These are phyloP conservation scores for Drosophila flavopinicola DNA, from an alignment of 2,888 invertebrate genomes.

Conservation along the genomic window DNA sequence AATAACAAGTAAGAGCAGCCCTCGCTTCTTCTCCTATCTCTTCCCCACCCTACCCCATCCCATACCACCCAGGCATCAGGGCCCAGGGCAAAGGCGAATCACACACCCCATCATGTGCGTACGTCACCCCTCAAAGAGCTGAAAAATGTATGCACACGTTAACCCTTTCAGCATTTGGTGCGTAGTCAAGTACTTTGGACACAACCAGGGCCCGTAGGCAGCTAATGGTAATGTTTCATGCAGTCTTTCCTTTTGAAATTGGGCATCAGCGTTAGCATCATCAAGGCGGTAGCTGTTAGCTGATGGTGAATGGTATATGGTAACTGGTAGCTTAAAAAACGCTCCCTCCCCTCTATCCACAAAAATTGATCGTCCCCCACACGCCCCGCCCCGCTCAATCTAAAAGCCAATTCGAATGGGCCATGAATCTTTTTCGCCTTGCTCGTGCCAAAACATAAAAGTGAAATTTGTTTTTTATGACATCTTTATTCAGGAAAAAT, in stretches of 20 bases:
- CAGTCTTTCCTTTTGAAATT: slow-evolving; percentile 62
- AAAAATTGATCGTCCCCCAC: neutral
- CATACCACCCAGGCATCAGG: slow-evolving; percentile 17
- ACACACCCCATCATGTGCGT: slow-evolving; percentile 12
- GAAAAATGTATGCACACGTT: slow-evolving; percentile 69
- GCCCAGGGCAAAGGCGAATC: slow-evolving; percentile 26
- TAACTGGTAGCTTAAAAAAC: slow-evolving; percentile 14
- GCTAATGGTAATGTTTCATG: slow-evolving; percentile 60
- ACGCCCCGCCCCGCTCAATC: slow-evolving; percentile 11
- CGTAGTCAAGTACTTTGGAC: slow-evolving; percentile 28
- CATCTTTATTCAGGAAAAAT: slow-evolving; percentile 78
- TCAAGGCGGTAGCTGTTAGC: slow-evolving; percentile 27
- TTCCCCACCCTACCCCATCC: no score
- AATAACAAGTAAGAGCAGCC: slow-evolving; percentile 30
- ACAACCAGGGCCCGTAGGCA: slow-evolving; percentile 52
- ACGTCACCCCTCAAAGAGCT: slow-evolving; percentile 17
- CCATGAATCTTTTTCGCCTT: slow-evolving; percentile 72
- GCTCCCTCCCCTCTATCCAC: neutral
- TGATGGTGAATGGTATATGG: slow-evolving; percentile 9
- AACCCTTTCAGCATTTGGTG: slow-evolving; percentile 69
- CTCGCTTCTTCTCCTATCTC: slow-evolving; percentile 1
- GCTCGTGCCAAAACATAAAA: slow-evolving; percentile 74
- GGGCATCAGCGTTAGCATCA: slow-evolving; percentile 66
- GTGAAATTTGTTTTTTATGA: slow-evolving; percentile 82
- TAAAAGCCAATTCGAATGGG: slow-evolving; percentile 64